phyloP scores from a whole-genome alignment of 2,113 vertebrate genomes.

The Eonycteris spelaea region DNA sequence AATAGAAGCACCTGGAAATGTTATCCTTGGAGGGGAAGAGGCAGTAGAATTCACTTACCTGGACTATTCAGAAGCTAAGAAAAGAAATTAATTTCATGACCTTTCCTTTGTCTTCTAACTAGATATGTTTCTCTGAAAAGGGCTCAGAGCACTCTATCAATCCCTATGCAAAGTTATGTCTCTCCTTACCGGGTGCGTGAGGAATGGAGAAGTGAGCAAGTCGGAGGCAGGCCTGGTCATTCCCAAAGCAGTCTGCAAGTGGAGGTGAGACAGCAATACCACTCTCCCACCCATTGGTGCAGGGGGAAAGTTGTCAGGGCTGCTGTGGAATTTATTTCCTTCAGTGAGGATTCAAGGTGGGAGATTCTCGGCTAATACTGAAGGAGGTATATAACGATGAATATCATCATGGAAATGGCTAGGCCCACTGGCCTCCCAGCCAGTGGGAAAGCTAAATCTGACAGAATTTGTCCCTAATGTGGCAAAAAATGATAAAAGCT shows the following conservation, averaged over 20 bases:
- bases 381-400: background rate
- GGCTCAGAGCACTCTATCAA: background rate
- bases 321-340: background rate
- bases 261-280: rapidly evolving
- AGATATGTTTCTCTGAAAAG: background rate
- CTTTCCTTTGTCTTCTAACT: background rate
- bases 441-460: background rate
- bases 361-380: background rate
- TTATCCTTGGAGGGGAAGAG: background rate
- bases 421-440: background rate
- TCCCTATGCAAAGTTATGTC: background rate
- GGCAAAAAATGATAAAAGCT: background rate
- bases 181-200: background rate
- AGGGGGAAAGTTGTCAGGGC: background rate
- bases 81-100: background rate
- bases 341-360: background rate
- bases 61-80: background rate
- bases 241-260: background rate
- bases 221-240: background rate
- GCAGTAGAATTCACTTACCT: background rate
- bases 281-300: rapidly evolving
- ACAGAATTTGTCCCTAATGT: background rate
- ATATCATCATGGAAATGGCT: rapidly evolving
- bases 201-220: background rate
- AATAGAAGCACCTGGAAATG: background rate